These are phyloP conservation scores for Aporophyla lueneburgensis DNA, from an alignment of 2,888 invertebrate species.

Conservation along the genomic window DNA sequence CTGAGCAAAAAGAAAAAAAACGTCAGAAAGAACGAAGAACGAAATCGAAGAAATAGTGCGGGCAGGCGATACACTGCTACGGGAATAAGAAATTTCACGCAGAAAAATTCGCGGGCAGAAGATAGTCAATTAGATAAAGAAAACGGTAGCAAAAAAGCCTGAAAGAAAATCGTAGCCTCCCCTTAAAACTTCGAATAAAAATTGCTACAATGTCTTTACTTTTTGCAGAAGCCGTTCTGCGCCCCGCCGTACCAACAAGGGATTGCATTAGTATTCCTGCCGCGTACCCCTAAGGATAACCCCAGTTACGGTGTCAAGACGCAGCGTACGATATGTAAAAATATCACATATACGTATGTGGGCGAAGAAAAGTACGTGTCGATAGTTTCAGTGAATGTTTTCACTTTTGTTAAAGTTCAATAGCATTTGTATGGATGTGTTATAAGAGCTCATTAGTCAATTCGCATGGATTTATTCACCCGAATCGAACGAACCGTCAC, in stretches of 20 bases:
- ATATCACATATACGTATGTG: conserved; percentile 50
- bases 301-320: conserved; percentile 65
- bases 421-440: conserved; percentile 21
- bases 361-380: conserved; percentile 52
- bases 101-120: too few relatives aligned
- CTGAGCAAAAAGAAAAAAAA: too few relatives aligned
- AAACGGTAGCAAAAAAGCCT: neutral
- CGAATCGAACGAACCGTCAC: too few relatives aligned
- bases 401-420: conserved; percentile 61
- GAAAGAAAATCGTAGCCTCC: conserved; percentile 25
- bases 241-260: conserved; percentile 53
- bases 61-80: too few relatives aligned
- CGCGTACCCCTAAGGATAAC: conserved; percentile 60
- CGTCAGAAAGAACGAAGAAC: too few relatives aligned
- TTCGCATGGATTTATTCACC: too few relatives aligned
- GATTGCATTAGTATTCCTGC: conserved; percentile 65
- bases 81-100: too few relatives aligned
- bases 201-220: conserved; percentile 52
- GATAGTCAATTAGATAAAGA: neutral
- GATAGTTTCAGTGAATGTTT: conserved; percentile 51
- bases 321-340: conserved; percentile 62
- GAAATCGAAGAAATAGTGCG: too few relatives aligned
- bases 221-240: conserved; percentile 32
- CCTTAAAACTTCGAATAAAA: conserved; percentile 55
- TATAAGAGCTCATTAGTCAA: neutral